A percentile compares a stretch with the other conserved stretches of the same genome.
Conservation (phyloP, 2,797 vertebrate genomes). For the Macroramphosus scolopax region DNA sequence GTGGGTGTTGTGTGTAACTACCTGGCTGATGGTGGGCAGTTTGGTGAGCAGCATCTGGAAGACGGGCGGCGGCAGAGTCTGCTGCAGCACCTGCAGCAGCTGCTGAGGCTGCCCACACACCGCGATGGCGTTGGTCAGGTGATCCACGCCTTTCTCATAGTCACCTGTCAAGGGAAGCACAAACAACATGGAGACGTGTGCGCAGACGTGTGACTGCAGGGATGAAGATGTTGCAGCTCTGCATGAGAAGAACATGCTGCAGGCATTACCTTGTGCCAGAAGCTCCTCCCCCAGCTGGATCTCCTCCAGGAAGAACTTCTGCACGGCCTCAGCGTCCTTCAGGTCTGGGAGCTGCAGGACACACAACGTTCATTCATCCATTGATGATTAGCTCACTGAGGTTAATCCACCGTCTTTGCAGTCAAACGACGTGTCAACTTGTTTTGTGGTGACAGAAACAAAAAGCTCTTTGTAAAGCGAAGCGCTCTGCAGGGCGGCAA, state of each 20-base stretch:
- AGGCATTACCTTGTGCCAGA: slow-evolving; percentile 87
- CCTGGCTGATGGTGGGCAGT: slow-evolving; percentile 87
- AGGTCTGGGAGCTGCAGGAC: slow-evolving; percentile 88
- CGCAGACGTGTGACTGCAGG: too few relatives aligned
- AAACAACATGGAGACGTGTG: too few relatives aligned
- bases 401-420: too few relatives aligned
- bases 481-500: too few relatives aligned
- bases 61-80: slow-evolving; percentile 92
- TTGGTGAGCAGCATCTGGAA: slow-evolving; percentile 98
- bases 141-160: slow-evolving; percentile 93
- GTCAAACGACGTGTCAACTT: too few relatives aligned
- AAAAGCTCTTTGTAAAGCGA: too few relatives aligned
- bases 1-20: too few relatives aligned
- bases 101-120: slow-evolving; percentile 97
- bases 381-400: too few relatives aligned
- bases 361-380: too few relatives aligned
- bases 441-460: too few relatives aligned
- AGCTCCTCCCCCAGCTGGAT: slow-evolving; percentile 97
- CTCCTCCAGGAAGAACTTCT: slow-evolving; percentile 98
- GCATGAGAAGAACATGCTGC: too few relatives aligned
- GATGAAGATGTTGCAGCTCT: too few relatives aligned
- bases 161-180: slow-evolving; percentile 90
- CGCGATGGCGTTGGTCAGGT: slow-evolving; percentile 96
- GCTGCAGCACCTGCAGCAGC: slow-evolving; percentile 93
- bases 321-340: slow-evolving; percentile 94